Base-by-base conservation (phyloP, 2,888 invertebrate species). In the Flexamia atlantica region DNA sequence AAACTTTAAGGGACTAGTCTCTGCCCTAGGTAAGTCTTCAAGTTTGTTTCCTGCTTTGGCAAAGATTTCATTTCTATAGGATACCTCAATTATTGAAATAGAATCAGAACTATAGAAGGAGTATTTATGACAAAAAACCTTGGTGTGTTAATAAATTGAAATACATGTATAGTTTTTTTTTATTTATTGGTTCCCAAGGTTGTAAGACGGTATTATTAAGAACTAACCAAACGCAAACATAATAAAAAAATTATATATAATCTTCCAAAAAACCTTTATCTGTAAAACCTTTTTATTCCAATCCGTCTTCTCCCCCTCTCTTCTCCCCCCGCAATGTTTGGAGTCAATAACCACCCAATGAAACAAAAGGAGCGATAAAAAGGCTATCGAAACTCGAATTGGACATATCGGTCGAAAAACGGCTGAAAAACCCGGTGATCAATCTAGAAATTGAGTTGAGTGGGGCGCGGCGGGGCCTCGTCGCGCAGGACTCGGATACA, bases 321-420 rank as follows among this genome's bases (percentile, higher is more conserved):
- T 9, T 2, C 3, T 57, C 25, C 57, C 23, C 12, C 57, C 53
- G 53, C n/a, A n/a, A n/a, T n/a, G n/a, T 50, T 50, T 57, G 25
- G 25, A 30, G 64, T 28, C 64, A 28, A 64, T 64, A 64, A 64
- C 64, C 64, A 64, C 64, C 64, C 64, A 64, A 64, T 64, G 30
- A 30, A 64, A 64, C 25, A 25, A 53, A 64, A 30, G 30, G 30
- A 64, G 20, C 20, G 14, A 14, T 57, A 20, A 57, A 64, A 30
- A 53, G 3, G 23, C 4, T 17, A 64, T 64, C 64, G 64, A 30
- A 4, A 23, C 12, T 46, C 9, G 23, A 23, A 57, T 3, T 25
- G 25, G 17, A 64, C 64, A 64, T 64, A 64, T 64, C 64, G 64
- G 64, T 30, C 14, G 57, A 17, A 4, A 64, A 64, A 64, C 64